These are phyloP conservation scores for Blastomussa wellsi DNA, from an alignment of 92 coral and sea anemone species.

Conservation along the genomic window DNA sequence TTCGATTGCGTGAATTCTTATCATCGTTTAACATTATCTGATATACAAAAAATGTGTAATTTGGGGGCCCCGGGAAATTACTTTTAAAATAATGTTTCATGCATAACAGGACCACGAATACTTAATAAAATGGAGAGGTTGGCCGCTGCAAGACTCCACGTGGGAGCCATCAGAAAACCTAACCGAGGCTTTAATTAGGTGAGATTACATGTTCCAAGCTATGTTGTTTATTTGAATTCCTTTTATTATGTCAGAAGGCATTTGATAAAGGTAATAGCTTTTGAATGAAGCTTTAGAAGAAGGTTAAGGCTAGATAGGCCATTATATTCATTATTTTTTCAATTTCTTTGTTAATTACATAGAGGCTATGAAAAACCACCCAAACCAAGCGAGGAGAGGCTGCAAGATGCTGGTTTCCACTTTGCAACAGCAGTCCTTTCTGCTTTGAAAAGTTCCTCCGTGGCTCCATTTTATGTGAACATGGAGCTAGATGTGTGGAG, in stretches of 20 bases:
- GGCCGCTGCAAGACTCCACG: slow-evolving; percentile 47
- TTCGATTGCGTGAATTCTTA: too few species aligned
- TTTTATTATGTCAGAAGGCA: too few species aligned
- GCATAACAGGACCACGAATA: slow-evolving; percentile 50
- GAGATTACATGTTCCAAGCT: too few species aligned
- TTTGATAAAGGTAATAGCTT: too few species aligned
- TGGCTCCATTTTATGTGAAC: slow-evolving; percentile 23
- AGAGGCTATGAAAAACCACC: slow-evolving; percentile 11
- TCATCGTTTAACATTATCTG: background rate
- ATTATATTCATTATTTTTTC: too few species aligned
- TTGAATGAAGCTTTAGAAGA: too few species aligned
- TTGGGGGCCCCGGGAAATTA: too few species aligned
- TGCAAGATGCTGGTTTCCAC: slow-evolving; percentile 44
- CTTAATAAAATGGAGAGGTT: slow-evolving; percentile 54
- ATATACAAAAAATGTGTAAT: too few species aligned
- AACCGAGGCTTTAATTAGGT: slow-evolving; percentile 39
- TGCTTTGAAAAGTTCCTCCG: slow-evolving; percentile 37
- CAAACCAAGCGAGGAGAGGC: slow-evolving; percentile 21
- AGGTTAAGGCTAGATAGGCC: too few species aligned
- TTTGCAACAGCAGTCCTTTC: slow-evolving; percentile 37
- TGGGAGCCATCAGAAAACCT: slow-evolving; percentile 58
- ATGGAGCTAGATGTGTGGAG: slow-evolving; percentile 68
- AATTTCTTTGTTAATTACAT: too few species aligned
- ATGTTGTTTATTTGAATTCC: too few species aligned
- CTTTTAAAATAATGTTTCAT: background rate